These are phyloP conservation scores for Brachionus plicatilis DNA, from an alignment of 1,140 invertebrate genomes.

Conservation along the genomic window DNA sequence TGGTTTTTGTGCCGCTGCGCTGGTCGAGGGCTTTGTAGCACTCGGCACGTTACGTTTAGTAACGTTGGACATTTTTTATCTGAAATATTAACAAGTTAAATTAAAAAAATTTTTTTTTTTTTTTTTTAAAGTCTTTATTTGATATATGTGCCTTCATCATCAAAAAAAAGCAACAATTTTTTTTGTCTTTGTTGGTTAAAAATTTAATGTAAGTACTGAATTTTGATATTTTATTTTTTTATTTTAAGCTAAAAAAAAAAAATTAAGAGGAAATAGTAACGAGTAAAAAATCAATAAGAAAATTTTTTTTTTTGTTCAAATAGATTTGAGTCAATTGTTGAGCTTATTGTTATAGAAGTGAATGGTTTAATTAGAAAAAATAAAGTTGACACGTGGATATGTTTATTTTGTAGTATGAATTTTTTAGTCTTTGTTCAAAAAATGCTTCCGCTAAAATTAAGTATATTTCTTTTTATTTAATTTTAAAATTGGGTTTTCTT, in stretches of 20 bases:
- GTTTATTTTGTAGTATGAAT: neutral
- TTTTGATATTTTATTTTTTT: neutral
- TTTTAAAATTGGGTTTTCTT: neutral
- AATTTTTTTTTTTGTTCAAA: neutral
- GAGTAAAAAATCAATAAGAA: neutral
- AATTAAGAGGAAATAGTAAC: neutral
- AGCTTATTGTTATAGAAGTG: neutral
- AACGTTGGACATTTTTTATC: neutral
- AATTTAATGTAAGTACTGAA: neutral
- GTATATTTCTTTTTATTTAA: too few species aligned
- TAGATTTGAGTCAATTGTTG: neutral
- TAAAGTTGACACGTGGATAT: neutral
- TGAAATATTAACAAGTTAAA: neutral
- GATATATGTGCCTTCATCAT: constrained; percentile 1
- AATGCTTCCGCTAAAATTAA: neutral
- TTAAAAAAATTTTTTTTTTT: neutral
- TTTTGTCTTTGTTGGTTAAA: neutral
- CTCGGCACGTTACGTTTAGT: neutral
- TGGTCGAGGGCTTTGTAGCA: neutral
- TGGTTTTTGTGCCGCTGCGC: neutral
- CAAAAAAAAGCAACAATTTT: neutral
- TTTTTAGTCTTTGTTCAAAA: neutral
- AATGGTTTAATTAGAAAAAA: neutral
- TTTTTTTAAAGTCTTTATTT: neutral
- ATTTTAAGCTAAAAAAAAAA: neutral